Conservation (phyloP, 2,113 vertebrate species). For the Cynopterus brachyotis region DNA sequence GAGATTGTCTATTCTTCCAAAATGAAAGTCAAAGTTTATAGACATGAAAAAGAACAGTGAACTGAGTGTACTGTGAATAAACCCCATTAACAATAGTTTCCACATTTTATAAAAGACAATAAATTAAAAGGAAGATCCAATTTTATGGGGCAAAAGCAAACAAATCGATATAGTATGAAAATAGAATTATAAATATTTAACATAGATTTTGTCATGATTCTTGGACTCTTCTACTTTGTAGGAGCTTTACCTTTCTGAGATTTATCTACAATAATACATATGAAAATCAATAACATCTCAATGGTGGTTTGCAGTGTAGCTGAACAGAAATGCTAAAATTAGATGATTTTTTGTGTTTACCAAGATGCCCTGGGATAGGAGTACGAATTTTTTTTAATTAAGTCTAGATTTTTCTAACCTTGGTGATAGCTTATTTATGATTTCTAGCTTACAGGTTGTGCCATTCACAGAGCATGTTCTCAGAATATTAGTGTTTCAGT, state of each 20-base stretch:
- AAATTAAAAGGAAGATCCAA: neutral
- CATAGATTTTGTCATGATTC: neutral
- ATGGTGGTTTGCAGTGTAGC: neutral
- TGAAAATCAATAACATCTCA: neutral
- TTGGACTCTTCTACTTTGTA: neutral
- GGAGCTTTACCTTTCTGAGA: neutral
- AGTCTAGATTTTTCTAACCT: neutral
- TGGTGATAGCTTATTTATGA: neutral
- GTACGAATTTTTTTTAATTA: neutral
- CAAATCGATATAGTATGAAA: neutral
- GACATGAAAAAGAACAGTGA: constrained; percentile 21
- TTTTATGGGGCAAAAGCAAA: neutral
- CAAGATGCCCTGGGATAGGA: neutral
- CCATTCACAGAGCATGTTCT: neutral
- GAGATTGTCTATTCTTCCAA: constrained; percentile 7
- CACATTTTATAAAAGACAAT: neutral
- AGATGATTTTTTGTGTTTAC: neutral
- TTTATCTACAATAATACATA: neutral
- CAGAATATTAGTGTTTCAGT: neutral
- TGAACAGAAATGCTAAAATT: neutral
- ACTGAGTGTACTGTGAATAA: neutral
- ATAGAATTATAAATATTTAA: neutral
- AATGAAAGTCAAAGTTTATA: constrained; percentile 33
- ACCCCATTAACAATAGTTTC: neutral
- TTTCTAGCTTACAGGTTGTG: neutral